Evolutionary conservation across 2,797 vertebrate species (phyloP).

Genomic region (Botia kubotai): DNA sequence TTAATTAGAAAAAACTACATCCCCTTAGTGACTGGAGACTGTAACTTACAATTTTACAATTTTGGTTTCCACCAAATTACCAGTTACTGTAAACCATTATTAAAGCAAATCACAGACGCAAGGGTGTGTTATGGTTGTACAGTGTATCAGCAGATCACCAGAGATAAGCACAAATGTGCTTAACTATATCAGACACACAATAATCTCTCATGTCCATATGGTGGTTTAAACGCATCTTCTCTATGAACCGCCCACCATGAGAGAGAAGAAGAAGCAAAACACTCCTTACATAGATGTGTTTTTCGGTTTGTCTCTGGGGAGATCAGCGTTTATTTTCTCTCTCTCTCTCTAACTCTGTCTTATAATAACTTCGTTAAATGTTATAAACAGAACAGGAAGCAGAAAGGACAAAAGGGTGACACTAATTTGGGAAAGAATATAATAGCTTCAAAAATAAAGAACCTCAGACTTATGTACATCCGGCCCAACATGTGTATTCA

Average conservation of each 20-base stretch:
- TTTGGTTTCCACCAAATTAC: no score
- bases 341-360: slow-evolving; percentile 2
- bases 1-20: not conserved
- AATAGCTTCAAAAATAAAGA: slow-evolving; percentile 39
- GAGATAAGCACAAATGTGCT: no score
- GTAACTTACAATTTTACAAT: no score
- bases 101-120: no score
- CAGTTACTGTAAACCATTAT: no score
- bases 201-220: not conserved
- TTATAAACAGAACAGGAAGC: slow-evolving; percentile 9
- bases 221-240: not conserved
- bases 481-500: slow-evolving; percentile 12
- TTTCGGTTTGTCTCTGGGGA: slow-evolving; percentile 10
- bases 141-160: no score
- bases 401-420: slow-evolving; percentile 1
- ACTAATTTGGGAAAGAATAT: slow-evolving; percentile 30
- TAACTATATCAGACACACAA: not conserved
- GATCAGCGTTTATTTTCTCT: slow-evolving; percentile 9
- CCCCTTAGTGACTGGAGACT: no score
- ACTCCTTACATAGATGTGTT: not conserved
- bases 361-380: slow-evolving; percentile 3
- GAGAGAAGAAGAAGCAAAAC: slow-evolving; percentile 9
- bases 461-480: slow-evolving; percentile 31
- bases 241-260: not conserved
- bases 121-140: no score